A percentile compares a stretch with the other conserved stretches of the same genome.
phyloP scores from a whole-genome alignment of 1,140 invertebrate genomes.

The Battus philenor region DNA sequence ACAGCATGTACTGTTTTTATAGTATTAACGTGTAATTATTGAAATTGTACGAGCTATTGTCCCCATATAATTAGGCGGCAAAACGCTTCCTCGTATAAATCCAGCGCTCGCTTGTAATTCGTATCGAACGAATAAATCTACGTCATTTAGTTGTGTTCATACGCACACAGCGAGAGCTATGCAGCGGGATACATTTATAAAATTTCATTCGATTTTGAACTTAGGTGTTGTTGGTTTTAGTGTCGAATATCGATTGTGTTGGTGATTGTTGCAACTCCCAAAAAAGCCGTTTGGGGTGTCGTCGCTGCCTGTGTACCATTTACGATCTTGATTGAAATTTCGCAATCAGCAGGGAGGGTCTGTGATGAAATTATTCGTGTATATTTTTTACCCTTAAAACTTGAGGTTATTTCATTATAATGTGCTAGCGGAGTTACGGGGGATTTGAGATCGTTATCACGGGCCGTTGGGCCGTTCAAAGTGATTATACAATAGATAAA shows the following conservation, averaged over 20 bases:
- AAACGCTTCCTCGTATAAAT: conserved; percentile 55
- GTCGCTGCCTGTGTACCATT: conserved; percentile 65
- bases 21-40: too few relatives aligned
- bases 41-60: too few relatives aligned
- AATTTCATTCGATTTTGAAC: too few relatives aligned
- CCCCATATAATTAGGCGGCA: conserved; percentile 57
- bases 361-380: conserved; percentile 72
- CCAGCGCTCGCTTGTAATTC: conserved; percentile 61
- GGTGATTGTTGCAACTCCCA: conserved; percentile 48
- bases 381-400: conserved; percentile 65
- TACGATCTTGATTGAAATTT: conserved; percentile 74
- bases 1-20: too few relatives aligned
- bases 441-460: conserved; percentile 70
- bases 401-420: conserved; percentile 65
- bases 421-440: conserved; percentile 59
- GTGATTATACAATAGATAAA: conserved; percentile 65
- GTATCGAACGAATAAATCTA: conserved; percentile 70
- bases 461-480: conserved; percentile 69
- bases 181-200: too few relatives aligned
- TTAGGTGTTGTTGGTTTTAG: too few relatives aligned
- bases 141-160: conserved; percentile 60
- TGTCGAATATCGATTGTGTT: conserved; percentile 27
- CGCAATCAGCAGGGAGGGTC: conserved; percentile 64
- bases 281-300: conserved; percentile 66
- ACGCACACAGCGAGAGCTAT: too few relatives aligned